Percentiles rank a stretch among this genome's conserved stretches.
These are phyloP conservation scores for Danio choprae DNA, from an alignment of 2,797 vertebrate species.

Conservation along the genomic window DNA sequence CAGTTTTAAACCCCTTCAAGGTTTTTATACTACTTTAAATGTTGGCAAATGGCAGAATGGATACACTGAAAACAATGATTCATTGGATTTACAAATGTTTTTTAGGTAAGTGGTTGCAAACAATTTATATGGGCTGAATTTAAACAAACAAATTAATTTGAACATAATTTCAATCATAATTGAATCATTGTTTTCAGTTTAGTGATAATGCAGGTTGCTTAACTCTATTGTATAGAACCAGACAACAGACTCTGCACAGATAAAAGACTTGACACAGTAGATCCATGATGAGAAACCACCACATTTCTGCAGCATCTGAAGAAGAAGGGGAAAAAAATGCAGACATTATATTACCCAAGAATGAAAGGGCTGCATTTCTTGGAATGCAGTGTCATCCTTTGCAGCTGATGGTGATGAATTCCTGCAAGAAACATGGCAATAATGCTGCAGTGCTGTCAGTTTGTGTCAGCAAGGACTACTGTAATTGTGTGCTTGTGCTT, in stretches of 20 bases:
- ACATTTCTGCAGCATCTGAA: conserved; percentile 18
- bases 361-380: not conserved
- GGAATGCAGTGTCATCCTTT: conserved; percentile 20
- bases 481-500: conserved; percentile 2
- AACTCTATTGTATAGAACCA: conserved; percentile 8
- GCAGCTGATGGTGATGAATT: conserved; percentile 30
- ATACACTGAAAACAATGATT: too few relatives aligned
- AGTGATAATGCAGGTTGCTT: not conserved
- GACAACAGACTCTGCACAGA: conserved; percentile 23
- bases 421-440: conserved; percentile 9
- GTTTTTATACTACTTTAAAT: too few relatives aligned
- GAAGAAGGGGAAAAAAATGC: not conserved
- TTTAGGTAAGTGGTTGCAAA: too few relatives aligned
- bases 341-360: not conserved
- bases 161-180: too few relatives aligned
- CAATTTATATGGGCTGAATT: too few relatives aligned
- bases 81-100: too few relatives aligned
- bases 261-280: conserved; percentile 8
- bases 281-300: conserved; percentile 7
- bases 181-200: too few relatives aligned
- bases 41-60: too few relatives aligned
- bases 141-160: too few relatives aligned
- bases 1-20: too few relatives aligned
- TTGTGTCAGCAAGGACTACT: not conserved
- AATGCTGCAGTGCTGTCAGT: conserved; percentile 20